Base-by-base conservation (phyloP, 2,888 invertebrate genomes). In the Oscheius sp. region DNA sequence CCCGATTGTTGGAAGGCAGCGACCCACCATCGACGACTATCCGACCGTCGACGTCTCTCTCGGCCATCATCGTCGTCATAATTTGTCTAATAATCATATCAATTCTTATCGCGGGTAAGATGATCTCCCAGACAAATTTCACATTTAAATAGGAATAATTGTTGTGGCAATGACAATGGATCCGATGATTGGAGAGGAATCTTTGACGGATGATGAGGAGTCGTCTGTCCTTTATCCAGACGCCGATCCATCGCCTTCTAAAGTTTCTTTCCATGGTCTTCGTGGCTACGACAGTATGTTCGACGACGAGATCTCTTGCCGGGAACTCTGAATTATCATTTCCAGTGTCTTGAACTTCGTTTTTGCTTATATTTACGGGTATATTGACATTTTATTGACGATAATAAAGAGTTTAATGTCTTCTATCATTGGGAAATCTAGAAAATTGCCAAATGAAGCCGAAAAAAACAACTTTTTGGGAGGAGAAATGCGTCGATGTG, bases 11-110 rank as follows among this genome's bases (percentile, higher is more conserved):
- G 52, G 66, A 66, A 29, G 66, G 66, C 21, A 23, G 25, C 49
- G 66, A 66, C 35, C 6, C 27, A 27, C 46, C 66, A 6, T 18
- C 66, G 1, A 49, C 49, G 13, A 21, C 66, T 1, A 5, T 2
- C 7, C 12, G 16, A 1, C 49, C 46, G 16, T 25, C 49, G 21
- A 27, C 66, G 6, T 52, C 66, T n/a, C 25, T 66, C n/a, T 66
- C 66, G 12, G 66, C 66, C 27, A 27, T 66, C 25, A 35, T 66
- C n/a, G 66, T 66, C 6, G 66, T 66, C 12, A 49, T 66, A 18
- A 52, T n/a, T 49, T 66, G 66, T 12, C 66, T 66, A 29, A 66
- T 66, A 13, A 25, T 66, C 66, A 66, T 66, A n/a, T 66, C 66
- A 18, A 21, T 66, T n/a, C 66, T 66, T 21, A 66, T 66, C 18